These are phyloP conservation scores for Microctonus hyperodae DNA, from an alignment of 2,888 invertebrate species.

Conservation along the genomic window DNA sequence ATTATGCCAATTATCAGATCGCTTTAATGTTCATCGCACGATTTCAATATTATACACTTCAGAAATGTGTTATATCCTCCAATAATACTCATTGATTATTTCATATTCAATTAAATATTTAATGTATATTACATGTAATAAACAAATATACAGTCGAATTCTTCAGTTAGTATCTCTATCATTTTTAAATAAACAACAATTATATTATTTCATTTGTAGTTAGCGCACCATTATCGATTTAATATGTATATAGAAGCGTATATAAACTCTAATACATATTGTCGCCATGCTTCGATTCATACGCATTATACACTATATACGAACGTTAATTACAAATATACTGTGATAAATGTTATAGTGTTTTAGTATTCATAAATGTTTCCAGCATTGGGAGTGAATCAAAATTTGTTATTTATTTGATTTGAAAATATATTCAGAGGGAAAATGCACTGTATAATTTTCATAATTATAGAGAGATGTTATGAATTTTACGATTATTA, in stretches of 20 bases:
- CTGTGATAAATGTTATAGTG: background rate
- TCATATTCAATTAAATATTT: too few relatives aligned
- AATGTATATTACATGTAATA: too few relatives aligned
- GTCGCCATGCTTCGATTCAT: background rate
- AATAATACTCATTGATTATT: too few relatives aligned
- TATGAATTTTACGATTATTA: background rate
- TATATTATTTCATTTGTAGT: background rate
- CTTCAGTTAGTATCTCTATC: too few relatives aligned
- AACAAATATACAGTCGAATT: too few relatives aligned
- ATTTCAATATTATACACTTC: too few relatives aligned
- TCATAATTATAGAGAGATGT: background rate
- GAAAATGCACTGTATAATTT: too few relatives aligned
- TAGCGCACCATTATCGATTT: background rate
- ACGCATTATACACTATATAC: background rate
- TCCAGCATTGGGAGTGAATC: background rate
- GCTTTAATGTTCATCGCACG: too few relatives aligned
- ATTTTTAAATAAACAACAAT: background rate
- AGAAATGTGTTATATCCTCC: too few relatives aligned
- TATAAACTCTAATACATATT: background rate
- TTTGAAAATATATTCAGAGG: background rate
- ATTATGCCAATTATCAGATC: too few relatives aligned
- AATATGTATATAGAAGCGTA: background rate
- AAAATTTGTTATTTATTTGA: background rate
- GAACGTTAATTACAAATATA: background rate
- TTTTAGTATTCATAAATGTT: background rate